Conservation (phyloP, 1,140 invertebrate species). For the Nasonia longicornis region DNA sequence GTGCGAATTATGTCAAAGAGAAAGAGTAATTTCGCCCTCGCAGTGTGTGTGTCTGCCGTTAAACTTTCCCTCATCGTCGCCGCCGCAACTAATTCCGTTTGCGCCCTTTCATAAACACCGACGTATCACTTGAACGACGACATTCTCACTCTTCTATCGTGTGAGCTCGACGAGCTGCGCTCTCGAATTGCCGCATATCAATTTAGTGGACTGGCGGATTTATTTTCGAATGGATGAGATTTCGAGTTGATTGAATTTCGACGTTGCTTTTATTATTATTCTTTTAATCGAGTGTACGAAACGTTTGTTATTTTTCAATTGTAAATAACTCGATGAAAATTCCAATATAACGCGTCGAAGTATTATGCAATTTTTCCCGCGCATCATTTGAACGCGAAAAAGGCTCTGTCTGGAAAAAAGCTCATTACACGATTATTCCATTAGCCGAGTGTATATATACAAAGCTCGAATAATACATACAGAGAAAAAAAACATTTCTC, state of each 20-base stretch:
- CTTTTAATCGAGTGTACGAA: background rate
- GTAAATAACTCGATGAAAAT: too few relatives aligned
- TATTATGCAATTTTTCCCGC: too few relatives aligned
- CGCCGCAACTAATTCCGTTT: slow-evolving; percentile 13
- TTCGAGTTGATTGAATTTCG: background rate
- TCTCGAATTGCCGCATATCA: background rate
- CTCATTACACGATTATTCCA: too few relatives aligned
- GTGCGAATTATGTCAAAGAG: background rate
- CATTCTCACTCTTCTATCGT: background rate
- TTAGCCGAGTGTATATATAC: too few relatives aligned
- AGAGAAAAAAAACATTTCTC: too few relatives aligned
- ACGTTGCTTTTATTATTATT: background rate
- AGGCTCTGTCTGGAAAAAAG: too few relatives aligned
- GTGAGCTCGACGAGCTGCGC: background rate
- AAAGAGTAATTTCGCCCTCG: background rate
- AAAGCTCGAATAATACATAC: too few relatives aligned
- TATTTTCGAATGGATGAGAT: background rate
- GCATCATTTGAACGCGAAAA: too few relatives aligned
- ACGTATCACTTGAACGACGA: background rate
- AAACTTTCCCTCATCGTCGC: background rate
- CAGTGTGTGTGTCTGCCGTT: background rate
- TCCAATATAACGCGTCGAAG: too few relatives aligned
- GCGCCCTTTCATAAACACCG: background rate
- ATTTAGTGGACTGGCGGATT: background rate
- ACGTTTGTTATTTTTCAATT: too few relatives aligned